phyloP scores from a whole-genome alignment of 2,113 vertebrate genomes.

The Indicator maculatus region DNA sequence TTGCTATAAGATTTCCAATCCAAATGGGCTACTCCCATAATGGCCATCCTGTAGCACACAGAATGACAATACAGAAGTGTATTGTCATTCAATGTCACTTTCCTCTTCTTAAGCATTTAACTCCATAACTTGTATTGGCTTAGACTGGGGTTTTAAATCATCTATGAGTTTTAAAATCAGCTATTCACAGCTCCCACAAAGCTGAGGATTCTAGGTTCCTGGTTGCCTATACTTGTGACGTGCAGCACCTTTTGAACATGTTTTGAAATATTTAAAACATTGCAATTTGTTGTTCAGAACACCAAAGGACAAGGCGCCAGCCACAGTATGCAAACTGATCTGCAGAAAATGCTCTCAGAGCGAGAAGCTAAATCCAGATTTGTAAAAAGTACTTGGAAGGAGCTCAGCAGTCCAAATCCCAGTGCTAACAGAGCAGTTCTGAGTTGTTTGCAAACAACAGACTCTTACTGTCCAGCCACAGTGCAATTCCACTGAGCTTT shows the following conservation, averaged over 20 bases:
- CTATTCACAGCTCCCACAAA: not conserved
- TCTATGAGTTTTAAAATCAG: not conserved
- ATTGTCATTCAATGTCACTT: not conserved
- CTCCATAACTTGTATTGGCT: not conserved
- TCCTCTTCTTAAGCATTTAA: not conserved
- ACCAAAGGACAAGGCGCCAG: not conserved
- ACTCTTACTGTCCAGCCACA: not conserved
- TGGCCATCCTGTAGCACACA: not conserved
- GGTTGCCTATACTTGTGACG: not conserved
- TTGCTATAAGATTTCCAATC: not conserved
- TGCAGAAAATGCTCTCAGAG: not conserved
- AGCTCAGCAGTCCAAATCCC: conserved; percentile 28
- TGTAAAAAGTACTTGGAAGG: conserved; percentile 28
- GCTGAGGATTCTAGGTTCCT: not conserved
- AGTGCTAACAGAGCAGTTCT: conserved; percentile 26
- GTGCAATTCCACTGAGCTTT: conserved; percentile 1
- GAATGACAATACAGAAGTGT: no score
- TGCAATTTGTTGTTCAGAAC: not conserved
- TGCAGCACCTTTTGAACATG: not conserved
- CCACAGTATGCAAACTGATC: not conserved
- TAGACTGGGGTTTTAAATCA: not conserved
- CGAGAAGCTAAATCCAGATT: conserved; percentile 23
- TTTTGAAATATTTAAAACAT: not conserved
- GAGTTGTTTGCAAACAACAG: conserved; percentile 42
- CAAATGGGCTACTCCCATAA: not conserved